Evolutionary conservation across 2,888 invertebrate genomes (phyloP), one percentile per base, ranked within the genome.

Genomic region (Pristionchus exspectatus): DNA sequence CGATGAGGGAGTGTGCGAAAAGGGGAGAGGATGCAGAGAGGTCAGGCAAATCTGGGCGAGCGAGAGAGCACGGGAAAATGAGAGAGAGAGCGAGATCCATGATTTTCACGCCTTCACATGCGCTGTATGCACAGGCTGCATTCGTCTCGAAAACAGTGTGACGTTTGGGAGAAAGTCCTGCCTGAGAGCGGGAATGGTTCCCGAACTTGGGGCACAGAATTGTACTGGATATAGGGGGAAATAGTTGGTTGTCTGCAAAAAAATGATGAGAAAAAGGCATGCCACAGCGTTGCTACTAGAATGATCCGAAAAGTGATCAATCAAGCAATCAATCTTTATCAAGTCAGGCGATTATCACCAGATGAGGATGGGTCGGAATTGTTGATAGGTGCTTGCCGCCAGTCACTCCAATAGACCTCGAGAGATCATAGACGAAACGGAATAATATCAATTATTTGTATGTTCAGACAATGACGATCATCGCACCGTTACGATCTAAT

Each of bases 21-120:
- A n/a, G n/a, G 16, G 1, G 74, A 74, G 74, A 74, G 74, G 33
- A 21, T 38, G 74, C 74, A 5, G 74, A n/a, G 74, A 74, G n/a
- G 24, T 27, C 63, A 63, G 7, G 5, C 12, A 63, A 63, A 63
- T 12, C 44, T 3, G 44, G 59, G 59, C 59, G 7, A 14, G 69
- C 27, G 33, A 33, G 33, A 38, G 38, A 38, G 77, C 24, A 12
- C 3, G 38, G n/a, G 24, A 56, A 21, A 56, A 3, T 56, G 21
- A 21, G 56, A 56, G 4, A 54, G 38, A 38, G 38, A 1, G 56
- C 56, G 18, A 56, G 56, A 56, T 56, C 56, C 56, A 56, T 56
- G 56, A 21, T 18, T 56, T 77, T 77, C 77, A 77, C 77, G 77
- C 77, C 44, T n/a, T 50, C 33, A 21, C 77, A 33, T 44, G 38